A percentile compares a stretch with the other conserved stretches of the same genome.
phyloP scores from a whole-genome alignment of 2,888 invertebrate species.

The Conistra vaccinii region DNA sequence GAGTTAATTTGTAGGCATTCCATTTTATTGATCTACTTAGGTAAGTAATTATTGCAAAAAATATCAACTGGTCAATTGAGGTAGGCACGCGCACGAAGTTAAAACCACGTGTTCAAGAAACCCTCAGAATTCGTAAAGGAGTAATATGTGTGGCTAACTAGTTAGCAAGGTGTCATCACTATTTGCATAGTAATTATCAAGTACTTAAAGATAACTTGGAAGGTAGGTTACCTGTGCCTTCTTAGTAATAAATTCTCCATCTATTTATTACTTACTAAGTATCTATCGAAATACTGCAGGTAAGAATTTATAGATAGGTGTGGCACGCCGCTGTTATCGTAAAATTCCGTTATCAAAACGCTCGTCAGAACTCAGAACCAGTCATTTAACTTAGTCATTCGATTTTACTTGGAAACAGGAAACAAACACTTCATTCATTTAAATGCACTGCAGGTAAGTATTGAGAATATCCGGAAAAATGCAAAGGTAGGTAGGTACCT shows the following conservation, averaged over 20 bases:
- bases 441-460: neutral
- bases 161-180: neutral
- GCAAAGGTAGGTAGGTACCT: too few species aligned
- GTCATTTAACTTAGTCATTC: slow-evolving; percentile 64
- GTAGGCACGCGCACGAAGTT: neutral
- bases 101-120: slow-evolving; percentile 21
- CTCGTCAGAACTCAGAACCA: slow-evolving; percentile 63
- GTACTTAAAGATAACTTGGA: slow-evolving; percentile 7
- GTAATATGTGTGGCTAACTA: neutral
- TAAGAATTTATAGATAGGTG: slow-evolving; percentile 63
- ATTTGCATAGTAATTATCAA: slow-evolving; percentile 10
- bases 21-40: neutral
- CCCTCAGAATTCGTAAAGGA: neutral
- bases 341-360: slow-evolving; percentile 64
- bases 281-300: slow-evolving; percentile 21
- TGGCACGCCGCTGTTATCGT: slow-evolving; percentile 62
- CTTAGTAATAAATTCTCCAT: slow-evolving; percentile 21
- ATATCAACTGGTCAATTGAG: slow-evolving; percentile 2
- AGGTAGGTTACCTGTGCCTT: slow-evolving; percentile 1
- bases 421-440: slow-evolving; percentile 44
- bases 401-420: slow-evolving; percentile 66
- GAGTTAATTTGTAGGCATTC: neutral
- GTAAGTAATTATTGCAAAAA: slow-evolving; percentile 1
- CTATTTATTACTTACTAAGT: slow-evolving; percentile 32
- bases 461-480: slow-evolving; percentile 6